A percentile compares a stretch with the other conserved stretches of the same genome.
phyloP scores from a whole-genome alignment of 92 coral and sea anemone genomes.

The Plumapathes pennacea region DNA sequence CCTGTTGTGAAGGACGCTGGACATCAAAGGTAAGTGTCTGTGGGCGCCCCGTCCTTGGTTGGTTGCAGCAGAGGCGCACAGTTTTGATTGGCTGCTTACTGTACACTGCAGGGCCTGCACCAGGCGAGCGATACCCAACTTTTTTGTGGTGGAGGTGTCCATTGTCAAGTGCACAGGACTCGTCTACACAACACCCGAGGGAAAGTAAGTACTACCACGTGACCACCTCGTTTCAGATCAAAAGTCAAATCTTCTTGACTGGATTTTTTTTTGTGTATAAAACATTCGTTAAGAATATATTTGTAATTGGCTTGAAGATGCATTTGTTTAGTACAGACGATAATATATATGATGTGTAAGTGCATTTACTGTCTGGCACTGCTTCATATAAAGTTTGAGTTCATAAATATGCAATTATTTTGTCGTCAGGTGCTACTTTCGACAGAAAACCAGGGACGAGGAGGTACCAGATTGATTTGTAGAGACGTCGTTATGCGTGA shows the following conservation, averaged over 20 bases:
- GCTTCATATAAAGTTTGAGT: too few species aligned
- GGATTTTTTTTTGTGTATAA: too few species aligned
- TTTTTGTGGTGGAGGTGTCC: conserved; percentile 75
- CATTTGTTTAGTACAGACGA: too few species aligned
- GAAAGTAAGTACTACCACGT: conserved; percentile 87
- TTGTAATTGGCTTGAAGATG: too few species aligned
- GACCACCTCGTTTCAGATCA: too few species aligned
- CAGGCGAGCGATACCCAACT: conserved; percentile 49
- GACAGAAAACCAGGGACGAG: conserved; percentile 73
- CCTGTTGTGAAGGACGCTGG: conserved; percentile 71
- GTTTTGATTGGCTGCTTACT: background rate
- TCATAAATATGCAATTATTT: background rate
- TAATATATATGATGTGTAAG: too few species aligned
- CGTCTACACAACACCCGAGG: conserved; percentile 57
- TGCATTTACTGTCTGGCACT: too few species aligned
- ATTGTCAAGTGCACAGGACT: conserved; percentile 66
- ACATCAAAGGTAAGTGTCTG: conserved; percentile 52
- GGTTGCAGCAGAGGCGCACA: background rate
- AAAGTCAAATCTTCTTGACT: too few species aligned
- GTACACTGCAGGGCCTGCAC: conserved; percentile 26
- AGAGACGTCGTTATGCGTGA: too few species aligned
- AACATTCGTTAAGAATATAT: too few species aligned
- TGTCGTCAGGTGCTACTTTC: conserved; percentile 70
- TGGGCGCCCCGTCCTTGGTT: background rate
- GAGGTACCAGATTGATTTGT: too few species aligned